Evolutionary conservation across 2,113 vertebrate genomes (phyloP), one percentile per base, ranked within the genome.

Genomic region (Sclerurus mexicanus): DNA sequence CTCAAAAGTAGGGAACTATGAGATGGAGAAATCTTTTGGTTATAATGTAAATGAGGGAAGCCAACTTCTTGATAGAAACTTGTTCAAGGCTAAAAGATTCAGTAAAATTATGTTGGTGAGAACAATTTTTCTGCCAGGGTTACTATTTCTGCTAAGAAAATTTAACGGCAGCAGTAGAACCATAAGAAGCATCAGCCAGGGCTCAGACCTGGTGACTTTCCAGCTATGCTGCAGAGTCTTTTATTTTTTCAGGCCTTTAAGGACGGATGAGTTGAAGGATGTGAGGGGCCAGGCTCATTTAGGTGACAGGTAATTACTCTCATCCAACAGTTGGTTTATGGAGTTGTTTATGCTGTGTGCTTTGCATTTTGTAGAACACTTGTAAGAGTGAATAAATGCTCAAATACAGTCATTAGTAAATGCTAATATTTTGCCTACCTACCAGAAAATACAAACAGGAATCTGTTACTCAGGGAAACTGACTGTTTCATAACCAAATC

Each of bases 111-210:
- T 59, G 37, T 49, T 69, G 76, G 72, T 3, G 4, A 94, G 86
- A 89, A 37, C 63, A 68, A 11, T 91, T 96, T 95, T 90, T 93
- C 81, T 94, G 80, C 87, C 89, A 90, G 24, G 18, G 12, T 77
- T 96, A 82, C 53, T 92, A 81, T 92, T 89, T 80, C 64, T 95
- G 79, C 63, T 85, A 90, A 93, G 72, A 73, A 81, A 88, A 96
- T 97, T 80, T 90, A 88, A 90, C 90, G 55, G 85, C 81, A 85
- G 79, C 56, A 95, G 74, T 79, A 91, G 63, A 69, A 90, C 78
- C 3, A 2, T 72, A 85, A 87, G 89, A 85, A 87, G 73, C 84
- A 87, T 73, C 82, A 93, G 72, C 19, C 64, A 92, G 80, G 87
- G 49, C 66, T 58, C 50, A 58, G 87, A 93, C 50, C 72, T 95